A percentile compares a stretch with the other conserved stretches of the same genome.
phyloP scores from a whole-genome alignment of 2,797 vertebrate species.

The Sebastes miniatus region DNA sequence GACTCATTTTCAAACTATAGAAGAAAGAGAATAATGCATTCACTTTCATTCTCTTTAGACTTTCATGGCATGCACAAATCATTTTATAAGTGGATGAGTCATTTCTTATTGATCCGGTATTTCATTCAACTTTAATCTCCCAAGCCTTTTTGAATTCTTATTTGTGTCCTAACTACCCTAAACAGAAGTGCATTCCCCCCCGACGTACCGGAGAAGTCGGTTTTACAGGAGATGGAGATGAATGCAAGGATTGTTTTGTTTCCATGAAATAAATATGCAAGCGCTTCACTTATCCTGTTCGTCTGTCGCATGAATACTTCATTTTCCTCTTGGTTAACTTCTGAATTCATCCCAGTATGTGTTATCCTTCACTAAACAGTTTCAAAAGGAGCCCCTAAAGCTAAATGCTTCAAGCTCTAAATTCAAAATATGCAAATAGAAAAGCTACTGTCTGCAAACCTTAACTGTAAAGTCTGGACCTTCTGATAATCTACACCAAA shows the following conservation, averaged over 20 bases:
- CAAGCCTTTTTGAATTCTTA: conserved; percentile 54
- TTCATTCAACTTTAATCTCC: conserved; percentile 68
- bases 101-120: conserved; percentile 72
- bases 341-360: conserved; percentile 21
- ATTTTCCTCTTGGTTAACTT: conserved; percentile 37
- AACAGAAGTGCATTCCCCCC: neutral
- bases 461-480: neutral
- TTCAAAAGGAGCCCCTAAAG: conserved; percentile 41
- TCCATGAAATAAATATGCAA: conserved; percentile 69
- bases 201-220: neutral
- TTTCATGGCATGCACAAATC: conserved; percentile 55
- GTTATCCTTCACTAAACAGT: conserved; percentile 8
- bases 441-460: neutral
- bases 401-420: conserved; percentile 27
- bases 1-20: conserved; percentile 43
- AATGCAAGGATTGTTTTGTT: conserved; percentile 65
- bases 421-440: conserved; percentile 22
- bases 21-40: conserved; percentile 75
- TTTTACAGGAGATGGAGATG: conserved; percentile 20
- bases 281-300: conserved; percentile 49
- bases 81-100: conserved; percentile 61
- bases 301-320: conserved; percentile 57
- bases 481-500: neutral
- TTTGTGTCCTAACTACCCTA: conserved; percentile 50
- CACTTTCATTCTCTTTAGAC: conserved; percentile 53